Conservation (phyloP, 2,113 vertebrate species). For the Microcebus jonahi region DNA sequence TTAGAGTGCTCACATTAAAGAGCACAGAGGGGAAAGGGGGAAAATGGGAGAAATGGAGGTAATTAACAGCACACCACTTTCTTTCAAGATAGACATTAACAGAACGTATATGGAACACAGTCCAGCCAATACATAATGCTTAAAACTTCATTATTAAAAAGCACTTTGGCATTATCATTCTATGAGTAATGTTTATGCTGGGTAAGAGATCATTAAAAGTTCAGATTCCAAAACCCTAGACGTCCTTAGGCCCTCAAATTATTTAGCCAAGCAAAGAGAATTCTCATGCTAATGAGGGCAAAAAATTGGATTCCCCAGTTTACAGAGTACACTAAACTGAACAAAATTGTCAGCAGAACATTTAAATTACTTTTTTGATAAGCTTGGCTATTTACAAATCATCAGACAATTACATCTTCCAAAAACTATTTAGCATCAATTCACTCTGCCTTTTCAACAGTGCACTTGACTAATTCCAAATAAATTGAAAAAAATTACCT, state of each 20-base stretch:
- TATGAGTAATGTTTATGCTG: conserved; percentile 36
- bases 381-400: conserved; percentile 91
- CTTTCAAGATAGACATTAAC: background rate
- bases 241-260: conserved; percentile 72
- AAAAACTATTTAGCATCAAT: conserved; percentile 92
- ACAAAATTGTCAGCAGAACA: conserved; percentile 89
- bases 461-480: conserved; percentile 90
- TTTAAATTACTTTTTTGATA: conserved; percentile 91
- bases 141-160: conserved; percentile 39
- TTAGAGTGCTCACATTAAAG: background rate
- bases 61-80: background rate
- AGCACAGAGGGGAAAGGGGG: rapidly evolving
- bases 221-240: conserved; percentile 68
- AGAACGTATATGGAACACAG: background rate
- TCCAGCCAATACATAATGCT: background rate
- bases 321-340: conserved; percentile 87
- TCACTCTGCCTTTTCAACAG: conserved; percentile 89
- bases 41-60: background rate
- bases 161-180: background rate
- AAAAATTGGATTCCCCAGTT: conserved; percentile 86
- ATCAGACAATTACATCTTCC: conserved; percentile 92
- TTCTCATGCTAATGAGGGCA: conserved; percentile 85
- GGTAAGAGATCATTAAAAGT: conserved; percentile 77
- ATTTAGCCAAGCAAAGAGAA: conserved; percentile 83
- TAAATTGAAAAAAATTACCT: conserved; percentile 91